phyloP scores from a whole-genome alignment of 2,113 vertebrate species.

The Psophia crepitans region DNA sequence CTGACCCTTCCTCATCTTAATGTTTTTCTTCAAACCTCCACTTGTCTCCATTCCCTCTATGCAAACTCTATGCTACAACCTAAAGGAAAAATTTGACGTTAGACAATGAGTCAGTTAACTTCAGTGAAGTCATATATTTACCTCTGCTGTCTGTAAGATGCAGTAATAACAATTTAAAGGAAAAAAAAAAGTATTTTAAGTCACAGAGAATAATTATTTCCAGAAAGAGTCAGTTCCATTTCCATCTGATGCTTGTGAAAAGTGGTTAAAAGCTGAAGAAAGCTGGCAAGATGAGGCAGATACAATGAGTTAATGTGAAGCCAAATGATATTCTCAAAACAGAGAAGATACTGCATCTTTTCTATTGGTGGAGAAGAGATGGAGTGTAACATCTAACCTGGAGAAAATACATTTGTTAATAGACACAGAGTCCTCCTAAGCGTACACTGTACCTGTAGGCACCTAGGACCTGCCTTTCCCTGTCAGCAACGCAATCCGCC shows the following conservation, averaged over 20 bases:
- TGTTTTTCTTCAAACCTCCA: neutral
- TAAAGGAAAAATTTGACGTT: neutral
- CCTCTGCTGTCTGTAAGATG: neutral
- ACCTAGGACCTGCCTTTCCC: neutral
- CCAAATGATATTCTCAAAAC: neutral
- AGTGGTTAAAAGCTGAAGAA: neutral
- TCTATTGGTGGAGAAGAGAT: neutral
- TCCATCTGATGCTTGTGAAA: neutral
- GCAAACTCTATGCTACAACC: neutral
- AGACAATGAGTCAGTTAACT: neutral
- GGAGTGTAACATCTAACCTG: neutral
- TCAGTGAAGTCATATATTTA: neutral
- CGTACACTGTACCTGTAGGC: neutral
- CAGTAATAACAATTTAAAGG: neutral
- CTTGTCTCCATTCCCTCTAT: neutral
- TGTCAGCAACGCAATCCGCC: neutral
- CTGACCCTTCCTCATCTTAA: neutral
- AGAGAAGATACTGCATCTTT: neutral
- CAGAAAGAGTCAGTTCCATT: neutral
- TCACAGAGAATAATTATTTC: neutral
- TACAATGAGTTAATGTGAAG: neutral
- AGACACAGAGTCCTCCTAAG: neutral
- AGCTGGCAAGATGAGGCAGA: neutral
- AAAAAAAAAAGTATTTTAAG: neutral
- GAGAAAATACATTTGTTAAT: neutral